phyloP scores from a whole-genome alignment of 2,797 vertebrate genomes.

The Rhyacichthys aspro region DNA sequence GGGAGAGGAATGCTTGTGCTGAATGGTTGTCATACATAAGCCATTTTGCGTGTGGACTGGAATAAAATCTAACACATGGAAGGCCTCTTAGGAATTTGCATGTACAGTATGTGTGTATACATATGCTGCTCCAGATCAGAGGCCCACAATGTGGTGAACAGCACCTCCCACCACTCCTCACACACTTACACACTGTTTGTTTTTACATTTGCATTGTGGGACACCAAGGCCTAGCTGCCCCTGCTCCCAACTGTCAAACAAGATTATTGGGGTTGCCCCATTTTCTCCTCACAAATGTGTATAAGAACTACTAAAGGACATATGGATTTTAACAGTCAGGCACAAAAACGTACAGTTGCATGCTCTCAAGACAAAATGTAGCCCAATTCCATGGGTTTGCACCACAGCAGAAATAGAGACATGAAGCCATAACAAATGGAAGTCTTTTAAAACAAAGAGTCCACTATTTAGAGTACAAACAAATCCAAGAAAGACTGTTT shows the following conservation, averaged over 20 bases:
- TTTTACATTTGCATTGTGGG: constrained; percentile 78
- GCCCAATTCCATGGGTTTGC: constrained; percentile 21
- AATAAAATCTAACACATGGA: constrained; percentile 47
- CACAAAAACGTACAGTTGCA: constrained; percentile 27
- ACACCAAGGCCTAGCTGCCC: constrained; percentile 59
- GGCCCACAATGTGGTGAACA: constrained; percentile 48
- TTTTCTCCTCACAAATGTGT: constrained; percentile 22
- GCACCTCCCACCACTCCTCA: constrained; percentile 51
- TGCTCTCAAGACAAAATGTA: constrained; percentile 21
- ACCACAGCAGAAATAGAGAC: constrained; percentile 56
- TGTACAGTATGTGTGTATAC: constrained; percentile 24
- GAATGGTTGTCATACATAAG: constrained; percentile 44
- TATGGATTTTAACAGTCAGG: constrained; percentile 21
- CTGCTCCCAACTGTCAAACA: constrained; percentile 75
- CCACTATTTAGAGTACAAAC: constrained; percentile 72
- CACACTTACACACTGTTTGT: constrained; percentile 75
- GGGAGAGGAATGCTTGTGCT: constrained; percentile 29
- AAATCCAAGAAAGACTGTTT: constrained; percentile 64
- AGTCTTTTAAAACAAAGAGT: constrained; percentile 68
- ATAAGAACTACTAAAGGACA: constrained; percentile 27
- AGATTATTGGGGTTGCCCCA: constrained; percentile 65
- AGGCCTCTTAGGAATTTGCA: constrained; percentile 41
- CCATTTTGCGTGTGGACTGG: constrained; percentile 36
- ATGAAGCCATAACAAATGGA: constrained; percentile 68
- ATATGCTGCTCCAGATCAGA: constrained; percentile 21